These are phyloP conservation scores for Eilema sororculum DNA, from an alignment of 2,888 invertebrate genomes.

Conservation along the genomic window DNA sequence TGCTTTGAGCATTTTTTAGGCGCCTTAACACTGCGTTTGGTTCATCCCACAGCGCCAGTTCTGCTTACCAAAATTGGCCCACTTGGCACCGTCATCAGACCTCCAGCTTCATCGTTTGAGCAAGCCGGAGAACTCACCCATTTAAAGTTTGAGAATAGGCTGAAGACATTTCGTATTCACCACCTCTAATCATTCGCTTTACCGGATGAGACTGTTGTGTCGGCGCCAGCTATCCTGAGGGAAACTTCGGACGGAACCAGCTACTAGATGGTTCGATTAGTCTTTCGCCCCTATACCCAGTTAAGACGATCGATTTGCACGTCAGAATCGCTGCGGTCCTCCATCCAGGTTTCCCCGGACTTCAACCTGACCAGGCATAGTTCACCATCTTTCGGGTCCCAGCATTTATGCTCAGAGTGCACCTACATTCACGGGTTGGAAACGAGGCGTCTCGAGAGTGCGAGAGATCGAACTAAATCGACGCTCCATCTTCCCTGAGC, in stretches of 20 bases:
- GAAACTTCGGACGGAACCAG: constrained; percentile 93
- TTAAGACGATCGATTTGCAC: constrained; percentile 93
- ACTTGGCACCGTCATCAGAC: constrained; percentile 88
- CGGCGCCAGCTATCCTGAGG: constrained; percentile 90
- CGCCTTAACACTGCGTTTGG: constrained; percentile 91
- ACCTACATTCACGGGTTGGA: constrained; percentile 75
- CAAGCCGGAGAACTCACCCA: constrained; percentile 90
- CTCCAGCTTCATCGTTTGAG: constrained; percentile 85
- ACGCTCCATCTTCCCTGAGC: constrained; percentile 78
- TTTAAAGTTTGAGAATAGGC: constrained; percentile 93
- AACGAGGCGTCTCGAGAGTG: constrained; percentile 88
- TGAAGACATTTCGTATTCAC: constrained; percentile 90
- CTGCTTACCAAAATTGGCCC: constrained; percentile 81
- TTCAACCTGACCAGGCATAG: constrained; percentile 91
- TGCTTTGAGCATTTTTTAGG: constrained; percentile 85
- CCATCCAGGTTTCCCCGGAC: constrained; percentile 90
- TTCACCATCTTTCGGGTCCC: constrained; percentile 92
- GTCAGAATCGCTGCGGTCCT: constrained; percentile 92
- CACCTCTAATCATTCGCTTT: constrained; percentile 92
- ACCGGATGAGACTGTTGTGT: constrained; percentile 88
- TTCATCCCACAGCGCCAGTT: constrained; percentile 94
- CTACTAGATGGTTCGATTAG: constrained; percentile 93
- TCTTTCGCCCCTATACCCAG: constrained; percentile 91
- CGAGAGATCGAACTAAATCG: constrained; percentile 73
- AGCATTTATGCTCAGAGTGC: constrained; percentile 89